Percentiles rank a stretch among this genome's conserved stretches.
These are phyloP conservation scores for Clepsis dumicolana DNA, from an alignment of 2,888 invertebrate species.

Conservation along the genomic window DNA sequence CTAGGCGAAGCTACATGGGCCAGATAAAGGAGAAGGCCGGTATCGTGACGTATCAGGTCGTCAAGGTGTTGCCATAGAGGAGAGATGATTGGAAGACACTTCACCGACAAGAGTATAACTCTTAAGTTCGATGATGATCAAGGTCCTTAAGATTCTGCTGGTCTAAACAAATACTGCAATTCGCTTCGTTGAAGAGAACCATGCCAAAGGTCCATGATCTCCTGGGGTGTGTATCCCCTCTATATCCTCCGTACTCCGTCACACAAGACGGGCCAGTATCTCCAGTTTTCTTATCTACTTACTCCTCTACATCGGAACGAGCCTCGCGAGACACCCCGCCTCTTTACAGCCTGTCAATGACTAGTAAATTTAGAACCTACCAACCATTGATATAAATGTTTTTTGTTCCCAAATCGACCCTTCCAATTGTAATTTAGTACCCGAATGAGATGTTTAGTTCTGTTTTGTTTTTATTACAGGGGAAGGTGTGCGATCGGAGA, in stretches of 20 bases:
- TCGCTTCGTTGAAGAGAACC: no score
- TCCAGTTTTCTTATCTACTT: conserved; percentile 82
- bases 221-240: conserved; percentile 53
- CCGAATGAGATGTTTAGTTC: conserved; percentile 63
- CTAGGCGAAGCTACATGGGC: no score
- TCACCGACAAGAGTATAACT: no score
- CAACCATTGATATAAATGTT: conserved; percentile 86
- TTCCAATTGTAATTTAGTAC: conserved; percentile 83
- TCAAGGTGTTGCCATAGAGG: no score
- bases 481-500: conserved; percentile 31
- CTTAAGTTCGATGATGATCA: no score
- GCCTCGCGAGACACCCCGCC: conserved; percentile 74
- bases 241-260: conserved; percentile 49
- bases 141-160: no score
- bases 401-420: conserved; percentile 84
- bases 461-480: conserved; percentile 55
- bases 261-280: conserved; percentile 64
- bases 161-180: no score
- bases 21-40: no score
- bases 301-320: conserved; percentile 72
- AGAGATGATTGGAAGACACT: no score
- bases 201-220: not conserved
- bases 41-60: no score
- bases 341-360: conserved; percentile 86
- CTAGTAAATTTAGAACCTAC: conserved; percentile 84